Evolutionary conservation across 1,140 invertebrate species (phyloP).

Genomic region (Potamilus streckersoni): DNA sequence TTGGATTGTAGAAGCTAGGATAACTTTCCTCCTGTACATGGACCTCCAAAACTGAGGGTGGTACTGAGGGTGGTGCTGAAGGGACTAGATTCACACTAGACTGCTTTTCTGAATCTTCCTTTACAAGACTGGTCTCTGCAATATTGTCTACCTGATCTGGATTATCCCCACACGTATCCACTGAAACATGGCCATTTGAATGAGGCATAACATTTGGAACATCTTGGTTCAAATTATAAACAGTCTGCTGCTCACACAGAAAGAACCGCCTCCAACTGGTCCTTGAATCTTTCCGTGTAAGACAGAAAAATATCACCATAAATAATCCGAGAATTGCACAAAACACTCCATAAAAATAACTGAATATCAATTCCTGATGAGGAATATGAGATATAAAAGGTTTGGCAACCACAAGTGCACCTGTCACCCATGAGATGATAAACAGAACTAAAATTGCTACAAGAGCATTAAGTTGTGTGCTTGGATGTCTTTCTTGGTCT

Average conservation of each 20-base stretch:
- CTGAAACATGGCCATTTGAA: slow-evolving; percentile 54
- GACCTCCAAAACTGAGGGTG: slow-evolving; percentile 39
- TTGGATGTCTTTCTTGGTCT: slow-evolving; percentile 84
- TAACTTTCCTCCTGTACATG: slow-evolving; percentile 63
- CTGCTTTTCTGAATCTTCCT: slow-evolving; percentile 52
- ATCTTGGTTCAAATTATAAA: slow-evolving; percentile 44
- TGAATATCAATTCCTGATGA: slow-evolving; percentile 82
- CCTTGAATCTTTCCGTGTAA: slow-evolving; percentile 84
- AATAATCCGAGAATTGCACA: slow-evolving; percentile 82
- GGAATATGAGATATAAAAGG: slow-evolving; percentile 70
- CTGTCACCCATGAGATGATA: slow-evolving; percentile 79
- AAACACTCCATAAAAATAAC: slow-evolving; percentile 80
- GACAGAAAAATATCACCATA: slow-evolving; percentile 86
- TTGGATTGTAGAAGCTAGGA: slow-evolving; percentile 88
- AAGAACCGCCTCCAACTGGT: slow-evolving; percentile 59
- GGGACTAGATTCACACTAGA: slow-evolving; percentile 64
- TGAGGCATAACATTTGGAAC: slow-evolving; percentile 34
- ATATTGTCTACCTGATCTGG: too few species aligned
- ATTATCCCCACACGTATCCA: not conserved
- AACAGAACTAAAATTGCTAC: slow-evolving; percentile 82
- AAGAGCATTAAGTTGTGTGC: slow-evolving; percentile 83
- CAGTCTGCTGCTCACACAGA: slow-evolving; percentile 46
- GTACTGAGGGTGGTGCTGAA: slow-evolving; percentile 50
- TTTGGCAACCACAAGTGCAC: slow-evolving; percentile 72
- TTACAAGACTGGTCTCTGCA: slow-evolving; percentile 7